Base-by-base conservation (phyloP, 2,888 invertebrate genomes). In the Apamea monoglypha region DNA sequence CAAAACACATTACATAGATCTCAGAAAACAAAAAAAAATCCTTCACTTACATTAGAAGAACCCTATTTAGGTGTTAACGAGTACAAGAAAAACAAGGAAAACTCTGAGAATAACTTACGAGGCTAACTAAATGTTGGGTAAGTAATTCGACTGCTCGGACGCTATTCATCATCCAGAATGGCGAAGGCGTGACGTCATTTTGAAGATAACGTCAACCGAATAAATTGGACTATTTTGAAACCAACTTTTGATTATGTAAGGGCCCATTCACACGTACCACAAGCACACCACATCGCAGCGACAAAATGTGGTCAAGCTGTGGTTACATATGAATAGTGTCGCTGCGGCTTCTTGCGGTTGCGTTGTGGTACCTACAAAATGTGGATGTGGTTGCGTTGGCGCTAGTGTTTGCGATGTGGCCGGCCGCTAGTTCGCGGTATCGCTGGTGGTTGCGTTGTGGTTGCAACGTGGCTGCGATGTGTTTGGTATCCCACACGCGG, bases 31-130 rank as follows among this genome's bases (percentile, higher is more conserved):
- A 10, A 50, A 47, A 8, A 36, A 74, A 50, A 47, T 25, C 44
- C 16, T 32, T 47, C 36, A 56, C 53, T 64, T 36, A 0, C 47
- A 70, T 80, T 80, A 16, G 14, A 75, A 67, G 77, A 77, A n/a
- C 73, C 81, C 85, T 83, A 78, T 68, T 67, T 77, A 83, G 67
- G 77, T 86, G 86, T 77, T 77, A 83, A 83, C 61, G 72, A 76
- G 50, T 25, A 29, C 68, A 29, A 76, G 36, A 74, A 73, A 63
- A 75, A 86, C 68, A 86, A 83, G 86, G 85, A 86, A 83, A 85
- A 80, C 32, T 66, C 47, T 0, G 18, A 36, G 40, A 77, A 83
- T 77, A 80, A 86, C 74, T 75, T 69, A 83, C 12, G 53, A 81
- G 77, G 83, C 74, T 83, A 83, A 80, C 66, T 80, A 73, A 80